Conservation (phyloP, 2,888 invertebrate genomes). For the Nezara viridula region DNA sequence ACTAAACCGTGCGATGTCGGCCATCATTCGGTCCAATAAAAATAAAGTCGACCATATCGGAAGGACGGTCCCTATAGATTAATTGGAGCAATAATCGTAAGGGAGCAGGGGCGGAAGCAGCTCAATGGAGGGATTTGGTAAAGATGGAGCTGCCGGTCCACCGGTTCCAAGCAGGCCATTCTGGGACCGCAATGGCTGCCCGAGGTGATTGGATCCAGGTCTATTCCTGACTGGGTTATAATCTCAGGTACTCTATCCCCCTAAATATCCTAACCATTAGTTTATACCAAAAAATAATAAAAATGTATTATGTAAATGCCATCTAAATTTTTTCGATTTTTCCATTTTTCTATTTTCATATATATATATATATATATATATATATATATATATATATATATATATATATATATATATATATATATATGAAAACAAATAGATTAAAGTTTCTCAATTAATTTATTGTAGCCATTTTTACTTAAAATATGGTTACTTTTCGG, state of each 20-base stretch:
- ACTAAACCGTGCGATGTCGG: not conserved
- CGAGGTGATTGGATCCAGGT: not conserved
- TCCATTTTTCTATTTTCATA: too few relatives aligned
- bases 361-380: too few relatives aligned
- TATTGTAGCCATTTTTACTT: too few relatives aligned
- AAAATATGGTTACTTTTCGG: too few relatives aligned
- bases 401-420: too few relatives aligned
- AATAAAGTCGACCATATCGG: constrained; percentile 13
- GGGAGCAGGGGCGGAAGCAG: not conserved
- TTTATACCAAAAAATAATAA: not conserved
- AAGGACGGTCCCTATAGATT: not conserved
- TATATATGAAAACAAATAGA: too few relatives aligned
- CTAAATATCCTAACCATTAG: not conserved
- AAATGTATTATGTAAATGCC: not conserved
- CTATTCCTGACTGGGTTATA: not conserved
- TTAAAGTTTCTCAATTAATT: too few relatives aligned
- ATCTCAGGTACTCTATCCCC: not conserved
- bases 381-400: too few relatives aligned
- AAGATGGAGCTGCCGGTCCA: constrained; percentile 19
- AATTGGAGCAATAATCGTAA: constrained; percentile 34
- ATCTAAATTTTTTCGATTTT: not conserved
- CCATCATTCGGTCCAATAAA: not conserved
- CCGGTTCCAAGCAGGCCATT: not conserved
- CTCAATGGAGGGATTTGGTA: constrained; percentile 11
- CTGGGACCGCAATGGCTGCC: not conserved